Conservation (phyloP, 1,140 invertebrate genomes). For the Manduca sexta region DNA sequence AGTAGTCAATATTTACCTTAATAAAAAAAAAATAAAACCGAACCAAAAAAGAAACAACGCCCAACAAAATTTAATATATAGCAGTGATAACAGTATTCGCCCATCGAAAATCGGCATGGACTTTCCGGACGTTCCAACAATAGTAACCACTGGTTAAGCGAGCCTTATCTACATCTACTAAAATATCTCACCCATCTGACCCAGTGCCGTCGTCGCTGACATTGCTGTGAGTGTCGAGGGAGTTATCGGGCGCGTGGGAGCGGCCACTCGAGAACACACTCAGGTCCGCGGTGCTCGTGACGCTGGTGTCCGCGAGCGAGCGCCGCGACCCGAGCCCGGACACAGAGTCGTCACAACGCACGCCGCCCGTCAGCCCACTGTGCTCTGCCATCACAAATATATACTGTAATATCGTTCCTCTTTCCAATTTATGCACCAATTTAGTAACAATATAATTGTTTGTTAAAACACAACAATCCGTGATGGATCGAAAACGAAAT, state of each 20-base stretch:
- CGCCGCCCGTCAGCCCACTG: conserved; percentile 48
- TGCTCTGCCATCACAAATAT: conserved; percentile 40
- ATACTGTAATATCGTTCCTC: neutral
- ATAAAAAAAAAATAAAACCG: too few species aligned
- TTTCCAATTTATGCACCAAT: neutral
- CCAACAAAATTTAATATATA: too few species aligned
- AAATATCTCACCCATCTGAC: conserved; percentile 73
- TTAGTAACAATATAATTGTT: too few species aligned
- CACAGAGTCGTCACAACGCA: conserved; percentile 60
- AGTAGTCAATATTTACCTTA: too few species aligned
- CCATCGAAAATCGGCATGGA: too few species aligned
- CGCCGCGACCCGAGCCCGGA: conserved; percentile 77
- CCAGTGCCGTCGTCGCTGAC: conserved; percentile 80
- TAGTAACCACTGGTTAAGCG: neutral
- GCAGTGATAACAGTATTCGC: too few species aligned
- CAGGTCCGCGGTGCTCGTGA: conserved; percentile 87
- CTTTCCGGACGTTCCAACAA: too few species aligned
- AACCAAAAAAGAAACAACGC: too few species aligned
- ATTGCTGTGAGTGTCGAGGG: conserved; percentile 83
- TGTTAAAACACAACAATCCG: neutral
- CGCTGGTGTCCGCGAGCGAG: conserved; percentile 86
- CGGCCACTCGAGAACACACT: conserved; percentile 85
- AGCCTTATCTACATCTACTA: conserved; percentile 28
- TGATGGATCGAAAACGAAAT: neutral
- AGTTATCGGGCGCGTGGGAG: conserved; percentile 82